phyloP scores from a whole-genome alignment of 1,140 invertebrate genomes.

The Triops cancriformis region DNA sequence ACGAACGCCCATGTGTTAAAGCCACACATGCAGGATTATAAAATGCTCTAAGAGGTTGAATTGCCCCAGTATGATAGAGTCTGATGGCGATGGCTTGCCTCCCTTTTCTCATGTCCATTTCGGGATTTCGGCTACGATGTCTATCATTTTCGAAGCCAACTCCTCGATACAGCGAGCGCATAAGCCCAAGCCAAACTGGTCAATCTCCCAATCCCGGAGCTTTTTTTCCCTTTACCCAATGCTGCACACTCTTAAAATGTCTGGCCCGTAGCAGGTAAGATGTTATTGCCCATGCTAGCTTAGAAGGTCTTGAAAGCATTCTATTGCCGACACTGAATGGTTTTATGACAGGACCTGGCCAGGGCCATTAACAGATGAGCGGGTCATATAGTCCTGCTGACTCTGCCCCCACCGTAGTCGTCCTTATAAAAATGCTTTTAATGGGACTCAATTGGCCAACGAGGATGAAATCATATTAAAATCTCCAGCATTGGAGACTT shows the following conservation, averaged over 20 bases:
- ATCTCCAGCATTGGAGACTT: not conserved
- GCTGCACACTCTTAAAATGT: not conserved
- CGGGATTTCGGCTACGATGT: not conserved
- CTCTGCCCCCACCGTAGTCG: not conserved
- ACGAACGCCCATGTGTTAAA: conserved; percentile 13
- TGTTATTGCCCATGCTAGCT: conserved; percentile 3
- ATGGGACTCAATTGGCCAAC: not conserved
- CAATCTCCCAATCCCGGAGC: not conserved
- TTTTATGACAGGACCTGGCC: conserved; percentile 9
- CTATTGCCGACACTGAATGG: conserved; percentile 9
- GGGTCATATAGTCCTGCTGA: conserved; percentile 3
- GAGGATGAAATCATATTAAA: conserved; percentile 5
- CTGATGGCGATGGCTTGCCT: not conserved
- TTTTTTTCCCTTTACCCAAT: not conserved
- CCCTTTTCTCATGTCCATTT: conserved; percentile 6
- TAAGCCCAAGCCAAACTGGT: not conserved
- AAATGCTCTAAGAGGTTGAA: conserved; percentile 8
- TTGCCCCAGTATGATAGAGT: conserved; percentile 9
- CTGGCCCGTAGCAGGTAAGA: not conserved
- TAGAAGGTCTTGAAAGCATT: conserved; percentile 14
- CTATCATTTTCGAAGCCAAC: not conserved
- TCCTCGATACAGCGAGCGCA: not conserved
- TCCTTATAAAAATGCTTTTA: not conserved
- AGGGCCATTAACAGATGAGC: conserved; percentile 12
- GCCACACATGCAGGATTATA: conserved; percentile 5